These are phyloP conservation scores for Scaptomyza hsui DNA, from an alignment of 1,140 invertebrate species.

Conservation along the genomic window DNA sequence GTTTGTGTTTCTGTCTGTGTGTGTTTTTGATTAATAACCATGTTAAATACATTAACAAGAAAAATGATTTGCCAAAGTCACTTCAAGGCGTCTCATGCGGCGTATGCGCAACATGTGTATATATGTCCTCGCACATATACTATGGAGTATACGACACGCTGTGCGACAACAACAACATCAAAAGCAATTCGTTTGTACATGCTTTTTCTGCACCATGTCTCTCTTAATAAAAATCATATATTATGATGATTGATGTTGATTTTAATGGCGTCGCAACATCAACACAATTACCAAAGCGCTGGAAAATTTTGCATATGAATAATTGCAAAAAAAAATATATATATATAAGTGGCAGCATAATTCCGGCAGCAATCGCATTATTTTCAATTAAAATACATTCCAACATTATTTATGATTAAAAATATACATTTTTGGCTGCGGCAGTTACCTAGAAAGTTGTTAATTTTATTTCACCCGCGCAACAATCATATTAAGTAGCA, in stretches of 20 bases:
- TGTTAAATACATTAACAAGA: constrained; percentile 67
- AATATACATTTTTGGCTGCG: constrained; percentile 11
- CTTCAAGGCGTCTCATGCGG: constrained; percentile 30
- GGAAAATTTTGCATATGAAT: constrained; percentile 8
- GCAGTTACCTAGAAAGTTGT: constrained; percentile 1
- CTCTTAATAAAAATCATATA: constrained; percentile 58
- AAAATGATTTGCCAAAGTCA: constrained; percentile 65
- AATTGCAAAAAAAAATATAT: background rate
- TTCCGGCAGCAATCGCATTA: constrained; percentile 4
- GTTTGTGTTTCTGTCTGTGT: background rate
- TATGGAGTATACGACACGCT: constrained; percentile 32
- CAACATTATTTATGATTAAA: constrained; percentile 4
- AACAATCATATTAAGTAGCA: constrained; percentile 28
- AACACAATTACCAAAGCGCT: constrained; percentile 42
- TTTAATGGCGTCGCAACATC: constrained; percentile 49
- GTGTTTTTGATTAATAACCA: constrained; percentile 70
- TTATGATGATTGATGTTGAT: constrained; percentile 64
- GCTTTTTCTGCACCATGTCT: constrained; percentile 15
- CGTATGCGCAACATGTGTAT: constrained; percentile 63
- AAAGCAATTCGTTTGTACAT: constrained; percentile 50
- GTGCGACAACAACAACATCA: constrained; percentile 51
- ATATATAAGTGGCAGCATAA: background rate
- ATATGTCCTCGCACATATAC: background rate
- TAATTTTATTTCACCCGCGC: background rate
- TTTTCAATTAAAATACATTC: constrained; percentile 3